Evolutionary conservation across 2,888 invertebrate species (phyloP).

Genomic region (Apeira syringaria): DNA sequence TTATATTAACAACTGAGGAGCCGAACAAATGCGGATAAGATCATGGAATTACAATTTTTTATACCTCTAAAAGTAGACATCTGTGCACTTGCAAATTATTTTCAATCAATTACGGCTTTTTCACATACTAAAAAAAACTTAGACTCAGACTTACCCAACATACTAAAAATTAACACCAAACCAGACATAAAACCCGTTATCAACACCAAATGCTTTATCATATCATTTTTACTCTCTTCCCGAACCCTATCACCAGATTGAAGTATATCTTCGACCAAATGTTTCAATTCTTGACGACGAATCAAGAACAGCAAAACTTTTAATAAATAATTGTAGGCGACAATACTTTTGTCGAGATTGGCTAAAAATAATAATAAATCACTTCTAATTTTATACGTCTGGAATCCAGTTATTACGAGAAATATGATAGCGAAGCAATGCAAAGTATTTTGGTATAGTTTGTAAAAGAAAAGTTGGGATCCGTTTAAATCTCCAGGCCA

Average conservation of each 20-base stretch:
- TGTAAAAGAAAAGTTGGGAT: conserved; percentile 42
- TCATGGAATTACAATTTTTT: too few relatives aligned
- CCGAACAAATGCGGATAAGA: too few relatives aligned
- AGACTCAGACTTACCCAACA: conserved; percentile 32
- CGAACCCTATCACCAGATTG: conserved; percentile 54
- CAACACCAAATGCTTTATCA: conserved; percentile 17
- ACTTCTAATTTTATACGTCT: conserved; percentile 44
- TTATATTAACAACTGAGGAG: too few relatives aligned
- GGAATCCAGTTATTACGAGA: conserved; percentile 48
- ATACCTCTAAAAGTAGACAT: too few relatives aligned
- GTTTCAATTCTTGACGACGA: conserved; percentile 45
- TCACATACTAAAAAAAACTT: background rate
- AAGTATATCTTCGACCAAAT: conserved; percentile 53
- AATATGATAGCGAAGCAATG: conserved; percentile 44
- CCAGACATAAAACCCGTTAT: conserved; percentile 27
- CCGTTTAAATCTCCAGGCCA: conserved; percentile 54
- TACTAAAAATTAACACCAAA: conserved; percentile 43
- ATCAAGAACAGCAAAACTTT: conserved; percentile 53
- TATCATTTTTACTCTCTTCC: conserved; percentile 25
- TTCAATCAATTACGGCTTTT: too few relatives aligned
- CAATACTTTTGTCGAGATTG: conserved; percentile 58
- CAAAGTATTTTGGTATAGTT: conserved; percentile 45
- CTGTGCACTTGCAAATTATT: too few relatives aligned
- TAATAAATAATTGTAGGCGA: conserved; percentile 52
- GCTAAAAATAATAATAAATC: conserved; percentile 45